These are phyloP conservation scores for Argyresthia goedartella DNA, from an alignment of 2,888 invertebrate species.

Conservation along the genomic window DNA sequence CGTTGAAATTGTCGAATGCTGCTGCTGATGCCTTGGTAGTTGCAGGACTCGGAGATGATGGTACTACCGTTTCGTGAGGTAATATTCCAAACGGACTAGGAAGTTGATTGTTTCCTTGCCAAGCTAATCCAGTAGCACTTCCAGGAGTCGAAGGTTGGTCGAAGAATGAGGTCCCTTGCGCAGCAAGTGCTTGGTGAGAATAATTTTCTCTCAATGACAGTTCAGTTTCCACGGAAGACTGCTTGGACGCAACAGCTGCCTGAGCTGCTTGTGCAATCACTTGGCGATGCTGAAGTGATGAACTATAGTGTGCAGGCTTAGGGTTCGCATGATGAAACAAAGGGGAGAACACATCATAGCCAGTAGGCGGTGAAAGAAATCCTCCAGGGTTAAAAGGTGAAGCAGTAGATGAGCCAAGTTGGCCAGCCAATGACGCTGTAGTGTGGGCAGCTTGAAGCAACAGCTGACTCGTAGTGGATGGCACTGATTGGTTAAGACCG, in stretches of 20 bases:
- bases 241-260: conserved; percentile 68
- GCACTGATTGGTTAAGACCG: conserved; percentile 67
- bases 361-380: conserved; percentile 80
- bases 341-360: conserved; percentile 87
- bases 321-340: conserved; percentile 84
- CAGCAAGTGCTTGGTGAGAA: conserved; percentile 67
- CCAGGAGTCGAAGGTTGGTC: conserved; percentile 73
- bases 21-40: conserved; percentile 68
- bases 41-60: conserved; percentile 72
- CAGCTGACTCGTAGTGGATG: conserved; percentile 77
- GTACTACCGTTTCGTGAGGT: conserved; percentile 83
- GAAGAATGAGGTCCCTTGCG: conserved; percentile 76
- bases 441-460: conserved; percentile 76
- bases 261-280: conserved; percentile 70
- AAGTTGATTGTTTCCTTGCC: conserved; percentile 80
- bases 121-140: conserved; percentile 67
- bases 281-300: conserved; percentile 78
- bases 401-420: conserved; percentile 73
- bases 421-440: conserved; percentile 72
- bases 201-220: conserved; percentile 72
- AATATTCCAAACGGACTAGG: conserved; percentile 83
- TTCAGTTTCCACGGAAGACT: conserved; percentile 70
- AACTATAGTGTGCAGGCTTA: conserved; percentile 80
- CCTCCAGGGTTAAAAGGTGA: conserved; percentile 78
- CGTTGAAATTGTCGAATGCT: conserved; percentile 78